Conservation (phyloP, 2,888 invertebrate species). For the Noctua comes region DNA sequence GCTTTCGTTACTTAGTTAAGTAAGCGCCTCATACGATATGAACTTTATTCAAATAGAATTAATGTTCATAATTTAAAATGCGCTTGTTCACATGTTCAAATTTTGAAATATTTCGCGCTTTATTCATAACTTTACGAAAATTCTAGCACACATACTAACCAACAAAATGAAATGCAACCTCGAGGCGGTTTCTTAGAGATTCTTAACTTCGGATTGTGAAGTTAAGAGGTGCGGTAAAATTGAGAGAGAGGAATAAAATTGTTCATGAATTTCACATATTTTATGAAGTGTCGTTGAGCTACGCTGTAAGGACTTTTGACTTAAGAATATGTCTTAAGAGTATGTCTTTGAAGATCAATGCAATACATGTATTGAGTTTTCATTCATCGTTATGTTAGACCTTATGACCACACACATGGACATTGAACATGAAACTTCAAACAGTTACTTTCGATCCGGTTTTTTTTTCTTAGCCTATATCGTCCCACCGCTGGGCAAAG, state of each 20-base stretch:
- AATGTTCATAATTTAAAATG: neutral
- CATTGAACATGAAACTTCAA: neutral
- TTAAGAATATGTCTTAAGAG: neutral
- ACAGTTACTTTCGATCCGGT: neutral
- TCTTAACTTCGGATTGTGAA: conserved; percentile 18
- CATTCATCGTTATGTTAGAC: neutral
- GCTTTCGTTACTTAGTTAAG: no score
- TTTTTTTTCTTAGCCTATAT: no score
- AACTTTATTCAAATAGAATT: neutral
- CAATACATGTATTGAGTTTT: neutral
- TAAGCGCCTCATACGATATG: neutral
- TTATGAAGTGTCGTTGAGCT: neutral
- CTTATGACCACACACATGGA: neutral
- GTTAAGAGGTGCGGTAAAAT: conserved; percentile 17
- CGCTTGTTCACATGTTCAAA: neutral
- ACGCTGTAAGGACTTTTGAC: neutral
- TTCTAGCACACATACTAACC: neutral
- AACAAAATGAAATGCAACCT: conserved; percentile 15
- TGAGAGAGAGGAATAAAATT: conserved; percentile 7
- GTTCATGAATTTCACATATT: conserved; percentile 8
- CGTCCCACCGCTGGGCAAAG: no score
- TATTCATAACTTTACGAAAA: conserved; percentile 12
- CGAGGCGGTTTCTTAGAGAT: conserved; percentile 18
- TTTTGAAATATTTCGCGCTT: conserved; percentile 20
- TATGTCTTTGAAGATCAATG: neutral